Evolutionary conservation across 2,888 invertebrate species (phyloP), one percentile per base, ranked within the genome.

Genomic region (Linyphia triangularis): DNA sequence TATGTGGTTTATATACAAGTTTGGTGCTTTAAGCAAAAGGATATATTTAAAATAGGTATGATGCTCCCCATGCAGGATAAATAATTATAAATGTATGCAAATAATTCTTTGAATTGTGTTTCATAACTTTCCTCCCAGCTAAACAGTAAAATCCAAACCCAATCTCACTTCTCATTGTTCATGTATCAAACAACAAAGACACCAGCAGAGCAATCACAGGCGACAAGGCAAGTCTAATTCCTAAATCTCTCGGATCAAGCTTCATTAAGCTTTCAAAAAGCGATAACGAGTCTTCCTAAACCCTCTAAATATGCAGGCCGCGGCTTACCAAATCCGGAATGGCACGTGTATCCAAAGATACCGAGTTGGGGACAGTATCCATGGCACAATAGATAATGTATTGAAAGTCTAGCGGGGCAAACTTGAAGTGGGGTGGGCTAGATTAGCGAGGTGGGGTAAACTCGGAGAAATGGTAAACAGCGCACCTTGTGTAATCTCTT

Each of bases 231-330:
- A 22, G 51, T 43, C 28, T 67, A 65, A 79, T 79, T 67, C 51
- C 57, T 77, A 40, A 79, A 70, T 59, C 43, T 85, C 72, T n/a
- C 30, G 30, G 65, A 86, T 79, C 73, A 65, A 70, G 65, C 63
- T 65, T 63, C 79, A 79, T 79, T 86, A 79, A 86, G 72, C 85
- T 65, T 79, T 86, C 85, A 86, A 86, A 86, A 79, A 85, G 79
- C 79, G 85, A 86, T 86, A 86, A 86, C 65, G 72, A 26, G 37
- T 26, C 63, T 79, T 9, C 79, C 33, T 86, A 86, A 86, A 65
- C 72, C 65, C 85, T 57, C 78, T 86, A 86, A 79, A 72, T 86
- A 79, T 72, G 78, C 78, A 72, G 40, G 33, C 33, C 26, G 6
- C 40, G 65, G 77, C 67, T 78, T 72, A 63, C 33, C 51, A 70